A percentile compares a stretch with the other conserved stretches of the same genome.
Evolutionary conservation across 2,113 vertebrate genomes (phyloP).

Genomic region (Bothrops jararaca): DNA sequence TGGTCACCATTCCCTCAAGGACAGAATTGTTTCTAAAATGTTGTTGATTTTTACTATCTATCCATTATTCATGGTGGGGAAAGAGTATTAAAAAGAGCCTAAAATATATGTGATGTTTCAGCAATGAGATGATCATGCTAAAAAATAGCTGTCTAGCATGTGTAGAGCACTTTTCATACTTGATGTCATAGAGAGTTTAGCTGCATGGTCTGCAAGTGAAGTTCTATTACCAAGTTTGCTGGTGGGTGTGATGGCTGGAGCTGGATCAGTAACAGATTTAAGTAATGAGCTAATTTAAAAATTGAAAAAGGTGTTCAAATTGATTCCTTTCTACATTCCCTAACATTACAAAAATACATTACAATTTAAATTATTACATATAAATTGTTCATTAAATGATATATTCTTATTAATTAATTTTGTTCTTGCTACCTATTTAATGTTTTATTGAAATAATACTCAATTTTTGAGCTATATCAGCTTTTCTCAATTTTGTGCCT

Average conservation of each 20-base stretch:
- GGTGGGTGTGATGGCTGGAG: neutral
- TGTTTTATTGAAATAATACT: neutral
- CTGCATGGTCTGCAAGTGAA: neutral
- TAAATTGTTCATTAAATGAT: neutral
- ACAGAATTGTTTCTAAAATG: neutral
- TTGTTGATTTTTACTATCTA: neutral
- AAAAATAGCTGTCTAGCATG: neutral
- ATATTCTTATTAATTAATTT: neutral
- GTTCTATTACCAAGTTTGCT: neutral
- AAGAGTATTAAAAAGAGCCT: neutral
- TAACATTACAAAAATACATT: neutral
- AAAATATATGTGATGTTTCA: neutral
- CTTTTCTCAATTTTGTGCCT: neutral
- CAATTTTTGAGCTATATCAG: neutral
- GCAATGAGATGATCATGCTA: neutral
- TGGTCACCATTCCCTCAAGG: neutral
- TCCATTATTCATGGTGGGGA: neutral
- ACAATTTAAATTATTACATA: neutral
- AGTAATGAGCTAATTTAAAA: neutral
- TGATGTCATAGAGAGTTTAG: neutral
- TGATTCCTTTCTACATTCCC: neutral
- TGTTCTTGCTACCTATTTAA: neutral
- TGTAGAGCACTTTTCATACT: neutral
- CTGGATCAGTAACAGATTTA: neutral
- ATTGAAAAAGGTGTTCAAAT: neutral